A percentile compares a stretch with the other conserved stretches of the same genome.
phyloP scores from a whole-genome alignment of 2,888 invertebrate species.

The Osmoderma eremita region DNA sequence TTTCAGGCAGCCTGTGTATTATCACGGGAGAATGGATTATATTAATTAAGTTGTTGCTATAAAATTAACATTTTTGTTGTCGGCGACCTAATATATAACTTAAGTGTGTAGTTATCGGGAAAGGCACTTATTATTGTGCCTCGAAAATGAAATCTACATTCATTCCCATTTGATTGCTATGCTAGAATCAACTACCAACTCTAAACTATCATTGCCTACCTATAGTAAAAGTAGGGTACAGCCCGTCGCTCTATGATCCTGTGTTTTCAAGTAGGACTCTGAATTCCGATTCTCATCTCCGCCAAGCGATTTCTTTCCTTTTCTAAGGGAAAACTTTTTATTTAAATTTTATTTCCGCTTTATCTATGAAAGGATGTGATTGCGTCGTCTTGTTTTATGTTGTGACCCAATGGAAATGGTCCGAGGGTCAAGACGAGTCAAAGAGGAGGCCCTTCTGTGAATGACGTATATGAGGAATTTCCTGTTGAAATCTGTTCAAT shows the following conservation, averaged over 20 bases:
- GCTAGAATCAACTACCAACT: not conserved
- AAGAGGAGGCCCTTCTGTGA: slow-evolving; percentile 12
- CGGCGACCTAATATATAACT: no score
- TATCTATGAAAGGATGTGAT: slow-evolving; percentile 33
- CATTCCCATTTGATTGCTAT: slow-evolving; percentile 1
- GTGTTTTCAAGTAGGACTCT: not conserved
- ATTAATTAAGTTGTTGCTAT: no score
- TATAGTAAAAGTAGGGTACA: not conserved
- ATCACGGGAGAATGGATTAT: no score
- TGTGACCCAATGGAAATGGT: slow-evolving; percentile 10
- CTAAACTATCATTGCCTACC: slow-evolving; percentile 9
- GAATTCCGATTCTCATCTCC: slow-evolving; percentile 2
- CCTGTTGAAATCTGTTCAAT: no score
- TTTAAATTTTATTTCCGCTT: slow-evolving; percentile 33
- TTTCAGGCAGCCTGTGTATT: no score
- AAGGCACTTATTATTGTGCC: not conserved
- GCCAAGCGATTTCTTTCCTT: slow-evolving; percentile 12
- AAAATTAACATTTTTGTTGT: no score
- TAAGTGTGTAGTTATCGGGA: no score
- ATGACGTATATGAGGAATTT: slow-evolving; percentile 7
- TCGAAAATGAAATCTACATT: slow-evolving; percentile 17
- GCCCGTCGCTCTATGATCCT: not conserved
- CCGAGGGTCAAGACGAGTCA: slow-evolving; percentile 21
- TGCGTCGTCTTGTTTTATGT: slow-evolving; percentile 32
- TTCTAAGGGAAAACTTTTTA: slow-evolving; percentile 25